Evolutionary conservation across 2,888 invertebrate genomes (phyloP).

Genomic region (Volucella inanis): DNA sequence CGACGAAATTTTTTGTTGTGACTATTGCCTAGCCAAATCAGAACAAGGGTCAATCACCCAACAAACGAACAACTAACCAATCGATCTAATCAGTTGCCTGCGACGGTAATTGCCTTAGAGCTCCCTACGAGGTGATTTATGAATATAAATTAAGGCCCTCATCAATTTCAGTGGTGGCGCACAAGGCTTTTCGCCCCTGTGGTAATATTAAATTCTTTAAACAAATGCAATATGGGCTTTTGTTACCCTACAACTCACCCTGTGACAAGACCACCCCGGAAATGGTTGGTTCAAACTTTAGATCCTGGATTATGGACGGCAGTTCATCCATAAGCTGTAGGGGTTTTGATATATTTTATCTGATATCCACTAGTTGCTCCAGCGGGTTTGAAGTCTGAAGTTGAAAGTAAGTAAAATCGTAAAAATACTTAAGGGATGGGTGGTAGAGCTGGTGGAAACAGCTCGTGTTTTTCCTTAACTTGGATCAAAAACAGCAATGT

Average conservation of each 20-base stretch:
- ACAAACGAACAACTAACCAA: constrained; percentile 7
- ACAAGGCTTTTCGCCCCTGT: not conserved
- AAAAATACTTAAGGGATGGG: not conserved
- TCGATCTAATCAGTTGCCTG: constrained; percentile 34
- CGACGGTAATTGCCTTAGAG: not conserved
- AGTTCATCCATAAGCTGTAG: constrained; percentile 25
- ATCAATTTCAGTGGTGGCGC: not conserved
- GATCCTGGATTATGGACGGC: not conserved
- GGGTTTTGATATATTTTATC: constrained; percentile 28
- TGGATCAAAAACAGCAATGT: constrained; percentile 30
- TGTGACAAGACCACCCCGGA: not conserved
- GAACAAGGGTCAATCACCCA: constrained; percentile 5
- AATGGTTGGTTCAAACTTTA: not conserved
- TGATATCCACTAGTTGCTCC: constrained; percentile 53
- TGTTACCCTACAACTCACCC: not conserved
- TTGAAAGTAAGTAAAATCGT: constrained; percentile 26
- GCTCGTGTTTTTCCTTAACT: constrained; percentile 21
- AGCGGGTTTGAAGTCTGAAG: constrained; percentile 16
- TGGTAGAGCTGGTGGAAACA: not conserved
- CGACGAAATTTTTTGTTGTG: not conserved
- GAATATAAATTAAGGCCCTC: constrained; percentile 13
- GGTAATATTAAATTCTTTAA: constrained; percentile 45
- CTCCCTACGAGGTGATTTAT: constrained; percentile 13
- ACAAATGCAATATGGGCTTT: constrained; percentile 26
- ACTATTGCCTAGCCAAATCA: constrained; percentile 7